Base-by-base conservation (phyloP, 1,140 invertebrate genomes). In the Pinna nobilis region DNA sequence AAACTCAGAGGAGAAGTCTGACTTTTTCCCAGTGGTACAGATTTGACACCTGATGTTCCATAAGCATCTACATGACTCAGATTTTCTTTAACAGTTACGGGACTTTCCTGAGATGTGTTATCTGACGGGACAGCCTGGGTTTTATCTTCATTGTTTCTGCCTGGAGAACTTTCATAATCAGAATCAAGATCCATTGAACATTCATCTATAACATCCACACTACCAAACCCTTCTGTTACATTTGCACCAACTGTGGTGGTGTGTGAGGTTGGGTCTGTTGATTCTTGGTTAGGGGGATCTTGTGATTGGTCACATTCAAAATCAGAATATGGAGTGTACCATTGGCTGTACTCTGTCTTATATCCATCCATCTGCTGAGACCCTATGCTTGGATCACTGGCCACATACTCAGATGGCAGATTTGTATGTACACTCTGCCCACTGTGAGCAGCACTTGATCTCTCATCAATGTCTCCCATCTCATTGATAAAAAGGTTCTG, bases 391-490 rank as follows among this genome's bases (percentile, higher is more conserved):
- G 55, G 23, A 18, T 59, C 30, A 59, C 37, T 32, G n/a, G 20
- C 30, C 30, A 59, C 18, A 18, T 15, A n/a, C 9, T 15, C 20
- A 35, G 9, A 35, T 6, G 55, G 5, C n/a, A n/a, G n/a, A n/a
- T n/a, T n/a, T n/a, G n/a, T n/a, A n/a, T n/a, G n/a, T n/a, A n/a
- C n/a, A n/a, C n/a, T n/a, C n/a, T n/a, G n/a, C n/a, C n/a, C n/a
- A n/a, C n/a, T n/a, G n/a, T 44, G n/a, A 44, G 39, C 39, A n/a
- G 39, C 39, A 37, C 59, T 59, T 13, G 39, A n/a, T 41, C 59
- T 39, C 37, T 41, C 35, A 63, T 63, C 59, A 11, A 63, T 44
- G 25, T 63, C 59, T 39, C 59, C 59, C 59, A 63, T 63, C 18
- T 63, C 59, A 41, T 63, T 63, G 13, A 63, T 37, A 23, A 63